These are phyloP conservation scores for Phyllostomus discolor DNA, from an alignment of 2,113 vertebrate species.

Conservation along the genomic window DNA sequence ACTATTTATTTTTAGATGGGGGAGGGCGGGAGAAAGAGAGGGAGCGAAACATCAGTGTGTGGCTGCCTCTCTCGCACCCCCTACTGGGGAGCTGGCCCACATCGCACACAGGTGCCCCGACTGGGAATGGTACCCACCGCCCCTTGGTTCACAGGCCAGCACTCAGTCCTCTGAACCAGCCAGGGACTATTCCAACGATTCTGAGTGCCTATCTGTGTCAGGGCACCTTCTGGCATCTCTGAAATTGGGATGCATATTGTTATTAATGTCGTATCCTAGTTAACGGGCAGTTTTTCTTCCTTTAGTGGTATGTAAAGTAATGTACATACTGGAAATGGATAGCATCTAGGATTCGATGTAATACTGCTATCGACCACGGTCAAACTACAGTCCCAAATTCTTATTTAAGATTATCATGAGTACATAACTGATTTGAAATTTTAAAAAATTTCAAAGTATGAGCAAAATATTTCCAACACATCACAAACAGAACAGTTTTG, in stretches of 20 bases:
- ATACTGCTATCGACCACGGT: background rate
- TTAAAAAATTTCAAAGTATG: background rate
- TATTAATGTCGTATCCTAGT: background rate
- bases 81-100: too few species aligned
- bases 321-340: background rate
- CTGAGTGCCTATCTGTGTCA: background rate
- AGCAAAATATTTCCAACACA: conserved; percentile 40
- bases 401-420: conserved; percentile 1
- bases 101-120: too few species aligned
- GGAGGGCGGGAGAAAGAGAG: too few species aligned
- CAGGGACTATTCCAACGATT: background rate
- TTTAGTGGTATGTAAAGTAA: background rate
- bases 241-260: background rate
- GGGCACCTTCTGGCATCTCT: background rate
- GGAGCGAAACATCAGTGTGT: too few species aligned
- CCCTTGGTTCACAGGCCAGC: too few species aligned
- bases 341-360: background rate
- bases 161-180: background rate
- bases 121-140: too few species aligned
- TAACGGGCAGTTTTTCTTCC: background rate
- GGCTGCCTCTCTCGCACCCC: too few species aligned
- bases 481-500: conserved; percentile 58
- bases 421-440: background rate
- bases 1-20: background rate
- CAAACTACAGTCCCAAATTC: background rate